A percentile compares a stretch with the other conserved stretches of the same genome.
These are phyloP conservation scores for Cydia fagiglandana DNA, from an alignment of 1,140 invertebrate genomes.

Conservation along the genomic window DNA sequence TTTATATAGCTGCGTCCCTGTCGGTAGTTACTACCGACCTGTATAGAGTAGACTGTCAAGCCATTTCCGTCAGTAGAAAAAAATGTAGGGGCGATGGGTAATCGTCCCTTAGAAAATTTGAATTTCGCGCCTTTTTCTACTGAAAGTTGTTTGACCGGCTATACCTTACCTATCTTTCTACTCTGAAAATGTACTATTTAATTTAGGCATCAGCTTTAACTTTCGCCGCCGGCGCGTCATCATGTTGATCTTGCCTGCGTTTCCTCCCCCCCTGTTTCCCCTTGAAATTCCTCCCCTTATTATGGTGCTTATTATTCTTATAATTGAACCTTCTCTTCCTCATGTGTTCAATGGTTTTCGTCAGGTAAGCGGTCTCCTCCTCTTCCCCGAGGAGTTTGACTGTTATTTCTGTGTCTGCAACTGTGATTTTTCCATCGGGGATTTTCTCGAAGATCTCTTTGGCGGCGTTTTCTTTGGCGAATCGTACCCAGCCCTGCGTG, in stretches of 20 bases:
- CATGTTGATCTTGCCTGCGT: slow-evolving; percentile 54
- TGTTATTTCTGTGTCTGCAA: slow-evolving; percentile 80
- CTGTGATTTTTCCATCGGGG: slow-evolving; percentile 80
- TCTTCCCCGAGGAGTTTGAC: slow-evolving; percentile 83
- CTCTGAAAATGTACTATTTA: neutral
- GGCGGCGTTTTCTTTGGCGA: slow-evolving; percentile 85
- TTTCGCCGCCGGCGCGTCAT: slow-evolving; percentile 56
- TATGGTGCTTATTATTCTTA: slow-evolving; percentile 70
- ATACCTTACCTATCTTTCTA: neutral
- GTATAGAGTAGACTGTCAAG: too few species aligned
- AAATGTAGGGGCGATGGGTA: too few species aligned
- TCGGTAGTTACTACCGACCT: too few species aligned
- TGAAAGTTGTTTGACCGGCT: too few species aligned
- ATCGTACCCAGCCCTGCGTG: slow-evolving; percentile 84
- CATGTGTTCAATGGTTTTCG: slow-evolving; percentile 83
- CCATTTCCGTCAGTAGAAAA: too few species aligned
- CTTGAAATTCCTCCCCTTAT: slow-evolving; percentile 55
- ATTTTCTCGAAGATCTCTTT: slow-evolving; percentile 83
- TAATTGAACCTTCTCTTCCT: slow-evolving; percentile 76
- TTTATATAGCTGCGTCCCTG: too few species aligned
- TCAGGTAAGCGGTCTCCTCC: slow-evolving; percentile 84
- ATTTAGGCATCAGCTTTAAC: slow-evolving; percentile 56
- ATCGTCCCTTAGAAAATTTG: too few species aligned
- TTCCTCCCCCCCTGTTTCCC: slow-evolving; percentile 55
- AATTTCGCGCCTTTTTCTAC: too few species aligned